phyloP scores from a whole-genome alignment of 2,113 vertebrate species.

The human (Homo sapiens) region DNA sequence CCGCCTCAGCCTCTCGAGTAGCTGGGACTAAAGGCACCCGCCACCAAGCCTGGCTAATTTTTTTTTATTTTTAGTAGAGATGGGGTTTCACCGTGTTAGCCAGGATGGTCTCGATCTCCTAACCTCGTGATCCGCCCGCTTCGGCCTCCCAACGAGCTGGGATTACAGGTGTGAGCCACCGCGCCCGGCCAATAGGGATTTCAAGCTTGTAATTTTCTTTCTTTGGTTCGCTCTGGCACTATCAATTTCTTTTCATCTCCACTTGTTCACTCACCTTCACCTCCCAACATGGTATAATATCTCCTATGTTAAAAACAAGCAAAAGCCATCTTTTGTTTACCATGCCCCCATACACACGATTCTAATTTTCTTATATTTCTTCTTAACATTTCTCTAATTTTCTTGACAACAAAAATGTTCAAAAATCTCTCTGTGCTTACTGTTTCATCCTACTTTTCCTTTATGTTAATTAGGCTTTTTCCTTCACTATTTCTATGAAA shows the following conservation, averaged over 20 bases:
- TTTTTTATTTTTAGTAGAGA: too few species aligned
- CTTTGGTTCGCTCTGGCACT: not conserved
- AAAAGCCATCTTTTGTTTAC: not conserved
- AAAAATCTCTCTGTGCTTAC: not conserved
- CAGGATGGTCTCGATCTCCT: too few species aligned
- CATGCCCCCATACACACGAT: not conserved
- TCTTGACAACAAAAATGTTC: not conserved
- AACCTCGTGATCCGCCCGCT: too few species aligned
- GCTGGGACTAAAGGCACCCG: too few species aligned
- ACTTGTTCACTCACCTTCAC: not conserved
- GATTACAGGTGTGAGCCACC: too few species aligned
- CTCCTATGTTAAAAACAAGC: not conserved
- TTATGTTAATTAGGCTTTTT: not conserved
- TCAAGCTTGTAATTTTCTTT: not conserved
- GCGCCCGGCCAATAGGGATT: not conserved
- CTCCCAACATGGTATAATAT: not conserved
- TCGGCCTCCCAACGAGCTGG: too few species aligned
- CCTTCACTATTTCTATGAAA: not conserved
- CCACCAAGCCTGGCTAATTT: too few species aligned
- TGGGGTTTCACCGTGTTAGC: too few species aligned
- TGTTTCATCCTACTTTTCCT: not conserved
- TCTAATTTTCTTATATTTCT: not conserved
- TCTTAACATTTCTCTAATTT: not conserved
- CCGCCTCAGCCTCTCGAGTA: too few species aligned
- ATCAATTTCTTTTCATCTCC: not conserved